These are phyloP conservation scores for Acleris holmiana DNA, from an alignment of 2,888 invertebrate species.

Conservation along the genomic window DNA sequence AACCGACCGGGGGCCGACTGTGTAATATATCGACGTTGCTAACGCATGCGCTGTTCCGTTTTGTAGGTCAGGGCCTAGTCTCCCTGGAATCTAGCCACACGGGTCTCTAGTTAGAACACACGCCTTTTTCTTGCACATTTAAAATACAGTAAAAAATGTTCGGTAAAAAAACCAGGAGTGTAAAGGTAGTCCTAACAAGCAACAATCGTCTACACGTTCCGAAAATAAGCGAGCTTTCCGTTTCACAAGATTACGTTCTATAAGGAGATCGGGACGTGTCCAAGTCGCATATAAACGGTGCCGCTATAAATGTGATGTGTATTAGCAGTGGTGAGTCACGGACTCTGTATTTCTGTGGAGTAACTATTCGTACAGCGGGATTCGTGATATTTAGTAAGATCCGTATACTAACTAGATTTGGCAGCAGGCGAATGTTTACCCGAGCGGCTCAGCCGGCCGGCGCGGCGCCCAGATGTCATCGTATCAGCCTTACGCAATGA, in stretches of 20 bases:
- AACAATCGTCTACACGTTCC: slow-evolving; percentile 50
- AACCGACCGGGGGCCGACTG: slow-evolving; percentile 62
- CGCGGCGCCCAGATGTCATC: slow-evolving; percentile 41
- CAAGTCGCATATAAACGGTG: slow-evolving; percentile 44
- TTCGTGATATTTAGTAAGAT: slow-evolving; percentile 44
- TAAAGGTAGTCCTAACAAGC: slow-evolving; percentile 43
- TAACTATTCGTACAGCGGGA: slow-evolving; percentile 39
- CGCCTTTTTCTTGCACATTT: slow-evolving; percentile 53
- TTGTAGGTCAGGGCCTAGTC: slow-evolving; percentile 79
- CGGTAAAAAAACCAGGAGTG: background rate
- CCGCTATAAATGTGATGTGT: slow-evolving; percentile 53
- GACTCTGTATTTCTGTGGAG: slow-evolving; percentile 53
- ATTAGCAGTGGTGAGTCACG: slow-evolving; percentile 60
- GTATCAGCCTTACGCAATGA: slow-evolving; percentile 48
- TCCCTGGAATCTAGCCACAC: slow-evolving; percentile 69
- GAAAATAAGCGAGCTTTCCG: slow-evolving; percentile 58
- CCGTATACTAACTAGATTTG: slow-evolving; percentile 46
- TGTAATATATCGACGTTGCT: slow-evolving; percentile 72
- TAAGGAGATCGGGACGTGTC: slow-evolving; percentile 56
- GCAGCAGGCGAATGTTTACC: slow-evolving; percentile 55
- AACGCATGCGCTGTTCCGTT: slow-evolving; percentile 69
- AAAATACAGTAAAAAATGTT: slow-evolving; percentile 45
- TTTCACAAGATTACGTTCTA: slow-evolving; percentile 49
- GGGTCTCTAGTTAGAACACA: slow-evolving; percentile 64
- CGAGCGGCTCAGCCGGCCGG: slow-evolving; percentile 40